Percentiles rank a stretch among this genome's conserved stretches.
phyloP scores from a whole-genome alignment of 2,113 vertebrate species.

The Chloropsis cyanopogon region DNA sequence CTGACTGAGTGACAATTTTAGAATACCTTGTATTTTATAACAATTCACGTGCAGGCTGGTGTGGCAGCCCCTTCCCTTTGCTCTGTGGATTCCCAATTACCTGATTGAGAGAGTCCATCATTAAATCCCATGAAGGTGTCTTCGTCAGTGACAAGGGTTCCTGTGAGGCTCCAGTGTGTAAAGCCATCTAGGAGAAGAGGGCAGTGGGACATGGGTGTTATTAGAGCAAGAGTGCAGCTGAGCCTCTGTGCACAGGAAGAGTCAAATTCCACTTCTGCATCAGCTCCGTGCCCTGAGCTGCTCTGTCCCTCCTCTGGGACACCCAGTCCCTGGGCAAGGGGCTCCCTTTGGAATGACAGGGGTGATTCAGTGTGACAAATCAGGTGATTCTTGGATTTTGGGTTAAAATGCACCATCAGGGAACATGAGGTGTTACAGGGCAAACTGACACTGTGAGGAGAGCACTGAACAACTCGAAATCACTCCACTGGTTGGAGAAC shows the following conservation, averaged over 20 bases:
- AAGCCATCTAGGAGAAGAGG: slow-evolving; percentile 80
- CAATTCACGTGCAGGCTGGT: background rate
- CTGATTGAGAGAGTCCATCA: slow-evolving; percentile 88
- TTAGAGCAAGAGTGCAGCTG: background rate
- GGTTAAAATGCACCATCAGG: background rate
- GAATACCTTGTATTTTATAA: background rate
- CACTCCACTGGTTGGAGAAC: accelerated
- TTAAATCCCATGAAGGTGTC: slow-evolving; percentile 90
- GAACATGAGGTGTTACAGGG: background rate
- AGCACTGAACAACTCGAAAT: accelerated
- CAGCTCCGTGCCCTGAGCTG: background rate
- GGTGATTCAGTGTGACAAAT: accelerated
- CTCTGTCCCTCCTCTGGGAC: background rate
- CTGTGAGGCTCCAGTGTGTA: slow-evolving; percentile 90
- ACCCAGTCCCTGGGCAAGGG: background rate
- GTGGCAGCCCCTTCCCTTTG: background rate
- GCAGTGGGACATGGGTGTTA: background rate
- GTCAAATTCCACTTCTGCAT: background rate
- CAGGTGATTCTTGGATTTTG: background rate
- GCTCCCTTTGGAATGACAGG: background rate
- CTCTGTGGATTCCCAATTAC: slow-evolving; percentile 60
- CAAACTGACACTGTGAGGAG: background rate
- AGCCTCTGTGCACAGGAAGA: background rate
- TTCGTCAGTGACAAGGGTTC: slow-evolving; percentile 81
- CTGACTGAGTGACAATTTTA: background rate